phyloP scores from a whole-genome alignment of 2,113 vertebrate genomes.

The Irena cyanogastra region DNA sequence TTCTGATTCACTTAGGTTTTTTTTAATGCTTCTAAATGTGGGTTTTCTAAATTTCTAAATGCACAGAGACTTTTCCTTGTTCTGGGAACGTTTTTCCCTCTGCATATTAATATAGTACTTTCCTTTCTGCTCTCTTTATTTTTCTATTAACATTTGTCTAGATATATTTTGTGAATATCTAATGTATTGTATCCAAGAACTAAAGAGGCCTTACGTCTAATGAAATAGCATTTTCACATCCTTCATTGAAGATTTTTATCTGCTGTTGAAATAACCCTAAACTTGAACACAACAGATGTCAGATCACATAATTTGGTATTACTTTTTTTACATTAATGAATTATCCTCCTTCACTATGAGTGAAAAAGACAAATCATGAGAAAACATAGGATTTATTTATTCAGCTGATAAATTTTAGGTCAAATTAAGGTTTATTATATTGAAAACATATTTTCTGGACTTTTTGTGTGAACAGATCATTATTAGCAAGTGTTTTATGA shows the following conservation, averaged over 20 bases:
- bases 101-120: background rate
- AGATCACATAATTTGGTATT: background rate
- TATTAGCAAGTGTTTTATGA: background rate
- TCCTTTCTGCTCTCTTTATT: background rate
- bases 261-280: background rate
- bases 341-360: background rate
- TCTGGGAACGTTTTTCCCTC: background rate
- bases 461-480: background rate
- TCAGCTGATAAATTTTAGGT: background rate
- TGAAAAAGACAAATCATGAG: background rate
- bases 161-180: background rate
- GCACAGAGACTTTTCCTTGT: background rate
- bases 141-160: background rate
- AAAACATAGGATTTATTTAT: background rate
- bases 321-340: background rate
- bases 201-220: background rate
- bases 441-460: background rate
- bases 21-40: background rate
- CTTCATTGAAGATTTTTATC: background rate
- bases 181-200: background rate
- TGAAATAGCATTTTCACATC: background rate
- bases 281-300: background rate
- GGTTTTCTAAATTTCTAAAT: background rate
- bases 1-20: background rate
- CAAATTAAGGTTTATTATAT: background rate